Percentiles rank a stretch among this genome's conserved stretches.
These are phyloP conservation scores for Drosophila fuyamai DNA, from an alignment of 1,140 invertebrate genomes.

Conservation along the genomic window DNA sequence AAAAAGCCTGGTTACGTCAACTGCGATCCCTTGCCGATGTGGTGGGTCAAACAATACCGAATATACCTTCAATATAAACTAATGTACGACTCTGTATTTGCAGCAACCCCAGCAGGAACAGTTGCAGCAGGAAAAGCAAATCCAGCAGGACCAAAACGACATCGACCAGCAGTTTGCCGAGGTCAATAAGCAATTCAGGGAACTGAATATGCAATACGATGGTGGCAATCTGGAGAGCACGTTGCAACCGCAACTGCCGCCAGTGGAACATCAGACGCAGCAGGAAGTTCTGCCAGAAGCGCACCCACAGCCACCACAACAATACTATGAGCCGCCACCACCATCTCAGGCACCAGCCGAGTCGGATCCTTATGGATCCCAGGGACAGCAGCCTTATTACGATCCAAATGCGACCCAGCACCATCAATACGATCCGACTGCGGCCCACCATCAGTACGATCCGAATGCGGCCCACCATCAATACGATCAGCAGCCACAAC, in stretches of 20 bases:
- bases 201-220: slow-evolving; percentile 79
- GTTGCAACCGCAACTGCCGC: slow-evolving; percentile 3
- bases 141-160: slow-evolving; percentile 54
- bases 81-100: background rate
- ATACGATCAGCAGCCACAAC: slow-evolving; percentile 21
- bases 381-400: slow-evolving; percentile 56
- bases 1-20: slow-evolving; percentile 86
- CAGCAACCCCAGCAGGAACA: slow-evolving; percentile 23
- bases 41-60: slow-evolving; percentile 23
- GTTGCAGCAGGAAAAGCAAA: slow-evolving; percentile 13
- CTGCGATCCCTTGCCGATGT: slow-evolving; percentile 83
- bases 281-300: slow-evolving; percentile 14
- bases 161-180: slow-evolving; percentile 83
- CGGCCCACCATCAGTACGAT: slow-evolving; percentile 25
- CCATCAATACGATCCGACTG: slow-evolving; percentile 50
- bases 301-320: slow-evolving; percentile 9
- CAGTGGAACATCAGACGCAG: slow-evolving; percentile 30
- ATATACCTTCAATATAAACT: background rate
- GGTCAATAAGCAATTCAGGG: slow-evolving; percentile 81
- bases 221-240: slow-evolving; percentile 27
- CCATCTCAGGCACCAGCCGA: slow-evolving; percentile 22
- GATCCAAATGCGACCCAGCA: slow-evolving; percentile 54
- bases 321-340: slow-evolving; percentile 59
- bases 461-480: slow-evolving; percentile 36
- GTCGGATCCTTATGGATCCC: slow-evolving; percentile 34